A percentile compares a stretch with the other conserved stretches of the same genome.
These are phyloP conservation scores for Pithys albifrons DNA, from an alignment of 2,113 vertebrate species.

Conservation along the genomic window DNA sequence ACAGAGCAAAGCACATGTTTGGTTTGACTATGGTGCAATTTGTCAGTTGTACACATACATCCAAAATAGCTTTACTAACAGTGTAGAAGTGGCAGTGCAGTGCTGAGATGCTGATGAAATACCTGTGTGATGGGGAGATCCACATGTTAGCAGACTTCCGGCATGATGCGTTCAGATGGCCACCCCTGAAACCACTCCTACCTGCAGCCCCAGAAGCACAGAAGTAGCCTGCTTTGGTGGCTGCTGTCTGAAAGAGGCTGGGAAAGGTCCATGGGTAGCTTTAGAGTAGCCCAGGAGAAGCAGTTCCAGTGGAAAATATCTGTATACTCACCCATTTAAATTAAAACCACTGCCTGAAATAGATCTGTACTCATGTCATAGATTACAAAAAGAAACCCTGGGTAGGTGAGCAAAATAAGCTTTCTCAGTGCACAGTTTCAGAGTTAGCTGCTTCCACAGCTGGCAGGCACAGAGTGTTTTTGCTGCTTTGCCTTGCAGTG, in stretches of 20 bases:
- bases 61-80: background rate
- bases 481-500: background rate
- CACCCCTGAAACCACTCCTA: accelerated
- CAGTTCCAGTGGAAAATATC: background rate
- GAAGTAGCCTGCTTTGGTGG: accelerated
- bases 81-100: background rate
- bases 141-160: background rate
- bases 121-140: background rate
- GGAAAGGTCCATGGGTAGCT: background rate
- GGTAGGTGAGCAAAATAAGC: background rate
- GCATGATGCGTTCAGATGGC: background rate
- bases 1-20: background rate
- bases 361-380: background rate
- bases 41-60: background rate
- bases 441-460: background rate
- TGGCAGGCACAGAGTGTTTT: background rate
- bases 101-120: background rate
- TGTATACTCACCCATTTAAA: background rate
- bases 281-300: background rate
- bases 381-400: background rate
- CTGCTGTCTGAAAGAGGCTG: background rate
- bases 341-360: background rate
- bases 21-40: background rate
- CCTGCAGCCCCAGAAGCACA: background rate
- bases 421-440: background rate